These are phyloP conservation scores for Auanema freiburgensis DNA, from an alignment of 2,888 invertebrate genomes.

Conservation along the genomic window DNA sequence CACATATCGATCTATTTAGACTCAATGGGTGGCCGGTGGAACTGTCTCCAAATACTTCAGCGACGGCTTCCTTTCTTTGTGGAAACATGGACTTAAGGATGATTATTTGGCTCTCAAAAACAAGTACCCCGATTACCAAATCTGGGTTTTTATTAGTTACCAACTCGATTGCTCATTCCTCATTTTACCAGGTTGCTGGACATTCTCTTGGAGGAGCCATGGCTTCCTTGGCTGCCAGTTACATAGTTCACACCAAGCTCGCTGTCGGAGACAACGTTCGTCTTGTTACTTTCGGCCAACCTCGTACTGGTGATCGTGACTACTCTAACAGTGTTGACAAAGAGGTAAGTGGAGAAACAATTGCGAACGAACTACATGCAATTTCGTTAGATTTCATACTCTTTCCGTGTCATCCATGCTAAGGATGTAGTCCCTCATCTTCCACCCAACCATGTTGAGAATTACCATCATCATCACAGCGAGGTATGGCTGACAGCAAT, in stretches of 20 bases:
- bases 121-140: slow-evolving; percentile 33
- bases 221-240: slow-evolving; percentile 43
- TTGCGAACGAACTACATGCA: too few species aligned
- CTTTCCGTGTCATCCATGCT: slow-evolving; percentile 42
- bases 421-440: slow-evolving; percentile 45
- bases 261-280: slow-evolving; percentile 26
- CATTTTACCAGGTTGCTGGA: slow-evolving; percentile 37
- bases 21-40: slow-evolving; percentile 38
- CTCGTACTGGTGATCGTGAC: slow-evolving; percentile 45
- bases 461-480: slow-evolving; percentile 38
- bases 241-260: slow-evolving; percentile 28
- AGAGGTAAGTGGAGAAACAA: slow-evolving; percentile 19
- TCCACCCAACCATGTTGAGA: slow-evolving; percentile 35
- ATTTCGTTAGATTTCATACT: slow-evolving; percentile 27
- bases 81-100: slow-evolving; percentile 38
- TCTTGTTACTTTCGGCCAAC: slow-evolving; percentile 53
- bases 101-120: slow-evolving; percentile 25
- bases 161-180: too few species aligned
- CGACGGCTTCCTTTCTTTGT: slow-evolving; percentile 34
- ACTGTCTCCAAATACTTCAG: slow-evolving; percentile 40
- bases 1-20: slow-evolving; percentile 14
- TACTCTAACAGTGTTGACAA: slow-evolving; percentile 42
- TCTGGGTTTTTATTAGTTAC: slow-evolving; percentile 29
- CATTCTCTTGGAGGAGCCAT: slow-evolving; percentile 51
- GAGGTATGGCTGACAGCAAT: slow-evolving; percentile 22